Evolutionary conservation across 2,113 vertebrate species (phyloP).

Genomic region (Spermophilus dauricus): DNA sequence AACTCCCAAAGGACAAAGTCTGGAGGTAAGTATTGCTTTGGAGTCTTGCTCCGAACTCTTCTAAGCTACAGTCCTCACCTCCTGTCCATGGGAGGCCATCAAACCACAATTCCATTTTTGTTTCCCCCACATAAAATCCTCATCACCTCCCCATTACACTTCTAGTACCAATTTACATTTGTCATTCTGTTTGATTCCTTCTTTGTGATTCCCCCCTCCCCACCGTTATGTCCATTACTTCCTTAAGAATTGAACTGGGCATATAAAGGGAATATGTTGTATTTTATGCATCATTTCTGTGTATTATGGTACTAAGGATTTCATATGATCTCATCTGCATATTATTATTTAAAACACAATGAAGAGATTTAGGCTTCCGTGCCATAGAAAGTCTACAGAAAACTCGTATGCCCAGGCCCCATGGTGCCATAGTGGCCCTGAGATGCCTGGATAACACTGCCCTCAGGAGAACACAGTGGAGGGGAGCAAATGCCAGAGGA

Average conservation of each 20-base stretch:
- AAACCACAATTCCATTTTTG: neutral
- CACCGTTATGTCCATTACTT: neutral
- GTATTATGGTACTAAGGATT: neutral
- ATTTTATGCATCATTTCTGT: neutral
- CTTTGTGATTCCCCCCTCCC: neutral
- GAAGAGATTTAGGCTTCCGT: neutral
- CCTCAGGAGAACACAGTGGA: too few relatives aligned
- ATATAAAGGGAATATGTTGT: neutral
- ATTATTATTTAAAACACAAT: neutral
- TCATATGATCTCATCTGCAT: neutral
- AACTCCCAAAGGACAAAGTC: neutral
- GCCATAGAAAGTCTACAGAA: too few relatives aligned
- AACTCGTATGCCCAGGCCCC: too few relatives aligned
- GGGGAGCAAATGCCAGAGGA: too few relatives aligned
- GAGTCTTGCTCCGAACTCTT: neutral
- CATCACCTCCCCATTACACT: neutral
- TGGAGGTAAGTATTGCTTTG: neutral
- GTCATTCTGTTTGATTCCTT: neutral
- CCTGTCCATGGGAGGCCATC: neutral
- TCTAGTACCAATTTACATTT: neutral
- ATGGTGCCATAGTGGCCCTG: too few relatives aligned
- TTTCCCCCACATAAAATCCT: neutral
- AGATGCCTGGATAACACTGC: too few relatives aligned
- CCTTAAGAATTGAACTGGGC: neutral
- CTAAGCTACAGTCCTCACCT: neutral